A percentile compares a stretch with the other conserved stretches of the same genome.
phyloP scores from a whole-genome alignment of 2,888 invertebrate genomes.

The Dryobotodes eremita region DNA sequence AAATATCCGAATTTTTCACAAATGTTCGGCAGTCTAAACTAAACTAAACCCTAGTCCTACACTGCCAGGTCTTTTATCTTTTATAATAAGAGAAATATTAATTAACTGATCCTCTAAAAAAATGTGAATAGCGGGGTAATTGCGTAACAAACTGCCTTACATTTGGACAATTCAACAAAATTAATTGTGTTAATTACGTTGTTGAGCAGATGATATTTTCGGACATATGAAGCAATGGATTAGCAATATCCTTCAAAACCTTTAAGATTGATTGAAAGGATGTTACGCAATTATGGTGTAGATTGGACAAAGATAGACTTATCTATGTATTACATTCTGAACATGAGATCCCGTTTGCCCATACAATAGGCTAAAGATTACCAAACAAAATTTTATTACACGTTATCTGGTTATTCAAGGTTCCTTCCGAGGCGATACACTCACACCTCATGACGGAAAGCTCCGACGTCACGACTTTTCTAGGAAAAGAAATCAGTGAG shows the following conservation, averaged over 20 bases:
- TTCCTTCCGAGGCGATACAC: background rate
- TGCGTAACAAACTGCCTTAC: background rate
- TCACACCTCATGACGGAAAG: background rate
- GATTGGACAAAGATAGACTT: background rate
- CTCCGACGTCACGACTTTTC: background rate
- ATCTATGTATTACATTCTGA: background rate
- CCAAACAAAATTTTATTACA: background rate
- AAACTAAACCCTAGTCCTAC: too few species aligned
- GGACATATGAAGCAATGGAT: background rate
- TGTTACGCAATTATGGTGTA: background rate
- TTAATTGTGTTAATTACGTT: background rate
- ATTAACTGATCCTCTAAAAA: background rate
- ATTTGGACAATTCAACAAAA: background rate
- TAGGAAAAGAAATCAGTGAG: conserved; percentile 33
- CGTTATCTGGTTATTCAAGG: conserved; percentile 18
- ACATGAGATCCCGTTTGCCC: background rate
- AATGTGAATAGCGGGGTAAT: background rate
- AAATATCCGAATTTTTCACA: too few species aligned
- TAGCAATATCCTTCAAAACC: background rate
- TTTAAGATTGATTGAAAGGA: background rate
- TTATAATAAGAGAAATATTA: too few species aligned
- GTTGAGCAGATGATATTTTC: background rate
- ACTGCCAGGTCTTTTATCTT: too few species aligned
- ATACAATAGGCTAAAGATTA: background rate
- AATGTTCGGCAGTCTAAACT: too few species aligned